phyloP scores from a whole-genome alignment of 2,113 vertebrate genomes.

The Puffinus mauretanicus region DNA sequence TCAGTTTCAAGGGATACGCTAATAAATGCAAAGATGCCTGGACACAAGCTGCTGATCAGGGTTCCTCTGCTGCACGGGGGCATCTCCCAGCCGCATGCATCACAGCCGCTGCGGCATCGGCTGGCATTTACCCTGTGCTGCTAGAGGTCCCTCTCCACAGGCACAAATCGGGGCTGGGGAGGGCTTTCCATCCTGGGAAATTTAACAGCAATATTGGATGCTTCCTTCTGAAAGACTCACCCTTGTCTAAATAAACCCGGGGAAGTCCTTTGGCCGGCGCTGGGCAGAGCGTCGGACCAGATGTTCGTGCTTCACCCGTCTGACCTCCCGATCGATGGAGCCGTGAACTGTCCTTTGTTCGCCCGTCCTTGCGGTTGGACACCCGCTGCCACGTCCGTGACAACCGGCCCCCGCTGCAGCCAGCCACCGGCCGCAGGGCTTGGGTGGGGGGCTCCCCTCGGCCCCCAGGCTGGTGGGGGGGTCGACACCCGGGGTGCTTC shows the following conservation, averaged over 20 bases:
- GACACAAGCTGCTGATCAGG: not conserved
- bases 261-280: not conserved
- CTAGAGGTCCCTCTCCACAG: not conserved
- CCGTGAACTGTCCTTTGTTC: not conserved
- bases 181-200: not conserved
- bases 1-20: not conserved
- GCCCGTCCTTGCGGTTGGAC: not conserved
- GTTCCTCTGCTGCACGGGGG: not conserved
- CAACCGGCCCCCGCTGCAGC: not conserved
- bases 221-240: not conserved
- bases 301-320: not conserved
- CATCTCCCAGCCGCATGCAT: accelerated
- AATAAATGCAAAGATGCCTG: not conserved
- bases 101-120: accelerated
- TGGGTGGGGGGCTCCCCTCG: not conserved
- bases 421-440: not conserved
- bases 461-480: not conserved
- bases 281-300: not conserved
- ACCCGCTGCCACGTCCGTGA: not conserved
- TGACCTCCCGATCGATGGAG: not conserved
- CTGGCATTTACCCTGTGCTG: not conserved
- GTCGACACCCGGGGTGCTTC: not conserved
- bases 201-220: not conserved
- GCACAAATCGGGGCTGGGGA: not conserved
- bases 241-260: accelerated